Conservation (phyloP, 2,113 vertebrate genomes). For the Corydoras sp. region DNA sequence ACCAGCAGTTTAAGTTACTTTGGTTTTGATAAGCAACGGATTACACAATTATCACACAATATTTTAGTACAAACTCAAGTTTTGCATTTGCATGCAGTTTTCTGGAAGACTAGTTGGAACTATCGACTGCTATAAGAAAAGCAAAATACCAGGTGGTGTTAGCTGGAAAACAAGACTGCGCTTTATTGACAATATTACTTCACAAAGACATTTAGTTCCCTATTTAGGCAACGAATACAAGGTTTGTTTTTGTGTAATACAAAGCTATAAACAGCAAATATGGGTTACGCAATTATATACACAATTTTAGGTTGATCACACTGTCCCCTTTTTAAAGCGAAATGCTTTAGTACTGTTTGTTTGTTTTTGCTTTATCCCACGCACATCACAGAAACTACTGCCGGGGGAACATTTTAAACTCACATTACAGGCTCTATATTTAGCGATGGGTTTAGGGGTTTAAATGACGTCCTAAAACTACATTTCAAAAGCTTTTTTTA, state of each 20-base stretch:
- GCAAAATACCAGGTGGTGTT: slow-evolving; percentile 89
- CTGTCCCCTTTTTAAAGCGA: slow-evolving; percentile 47
- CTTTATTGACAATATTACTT: slow-evolving; percentile 97
- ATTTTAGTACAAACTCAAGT: slow-evolving; percentile 7
- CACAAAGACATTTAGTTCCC: slow-evolving; percentile 88
- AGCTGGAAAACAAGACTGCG: slow-evolving; percentile 91
- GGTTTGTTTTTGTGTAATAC: slow-evolving; percentile 74
- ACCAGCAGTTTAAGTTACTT: background rate
- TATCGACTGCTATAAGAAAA: slow-evolving; percentile 70
- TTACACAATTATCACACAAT: slow-evolving; percentile 42
- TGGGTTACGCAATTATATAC: slow-evolving; percentile 66
- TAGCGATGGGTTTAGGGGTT: no score
- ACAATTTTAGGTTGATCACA: slow-evolving; percentile 77
- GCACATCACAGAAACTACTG: no score
- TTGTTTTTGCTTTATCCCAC: background rate
- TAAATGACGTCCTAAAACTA: no score
- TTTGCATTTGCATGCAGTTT: slow-evolving; percentile 35
- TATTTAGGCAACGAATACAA: slow-evolving; percentile 96
- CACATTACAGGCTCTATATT: no score
- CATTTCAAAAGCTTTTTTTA: no score
- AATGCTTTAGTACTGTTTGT: slow-evolving; percentile 1
- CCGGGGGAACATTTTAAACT: no score
- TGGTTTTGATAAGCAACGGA: slow-evolving; percentile 36
- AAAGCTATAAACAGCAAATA: slow-evolving; percentile 73
- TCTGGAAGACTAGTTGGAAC: slow-evolving; percentile 39